Evolutionary conservation across 2,113 vertebrate genomes (phyloP).

Genomic region (Brachirus orientalis): DNA sequence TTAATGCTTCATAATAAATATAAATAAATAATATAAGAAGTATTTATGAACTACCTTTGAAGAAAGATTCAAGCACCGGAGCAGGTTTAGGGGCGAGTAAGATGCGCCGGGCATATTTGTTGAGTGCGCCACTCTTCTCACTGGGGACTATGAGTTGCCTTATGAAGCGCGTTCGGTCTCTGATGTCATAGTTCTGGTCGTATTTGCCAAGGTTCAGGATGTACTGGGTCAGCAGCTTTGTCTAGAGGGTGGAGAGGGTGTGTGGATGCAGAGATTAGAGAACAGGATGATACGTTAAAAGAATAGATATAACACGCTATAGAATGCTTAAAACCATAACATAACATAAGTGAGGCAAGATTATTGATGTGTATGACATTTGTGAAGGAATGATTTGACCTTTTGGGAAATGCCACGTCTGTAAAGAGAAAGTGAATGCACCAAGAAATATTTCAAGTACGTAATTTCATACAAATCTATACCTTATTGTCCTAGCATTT

Average conservation of each 20-base stretch:
- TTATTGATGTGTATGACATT: background rate
- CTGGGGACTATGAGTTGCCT: slow-evolving; percentile 97
- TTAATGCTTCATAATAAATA: slow-evolving; percentile 13
- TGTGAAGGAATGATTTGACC: background rate
- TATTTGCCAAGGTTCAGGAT: slow-evolving; percentile 98
- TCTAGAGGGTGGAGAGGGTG: slow-evolving; percentile 75
- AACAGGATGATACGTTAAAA: background rate
- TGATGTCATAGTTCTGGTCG: slow-evolving; percentile 98
- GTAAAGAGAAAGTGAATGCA: no score
- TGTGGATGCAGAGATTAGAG: background rate
- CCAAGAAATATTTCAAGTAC: no score
- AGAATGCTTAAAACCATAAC: no score
- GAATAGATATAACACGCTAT: no score
- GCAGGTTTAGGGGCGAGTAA: slow-evolving; percentile 95
- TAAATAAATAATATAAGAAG: background rate
- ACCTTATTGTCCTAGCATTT: no score
- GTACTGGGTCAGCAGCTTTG: slow-evolving; percentile 98
- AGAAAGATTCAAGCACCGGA: slow-evolving; percentile 92
- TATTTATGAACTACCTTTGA: slow-evolving; percentile 89
- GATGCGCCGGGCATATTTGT: slow-evolving; percentile 97
- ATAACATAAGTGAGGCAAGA: background rate
- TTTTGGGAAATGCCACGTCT: no score
- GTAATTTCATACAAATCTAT: no score
- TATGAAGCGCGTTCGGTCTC: slow-evolving; percentile 98
- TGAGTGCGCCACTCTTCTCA: slow-evolving; percentile 94